Conservation (phyloP, 2,888 invertebrate genomes). For the Dendrolimus pini region DNA sequence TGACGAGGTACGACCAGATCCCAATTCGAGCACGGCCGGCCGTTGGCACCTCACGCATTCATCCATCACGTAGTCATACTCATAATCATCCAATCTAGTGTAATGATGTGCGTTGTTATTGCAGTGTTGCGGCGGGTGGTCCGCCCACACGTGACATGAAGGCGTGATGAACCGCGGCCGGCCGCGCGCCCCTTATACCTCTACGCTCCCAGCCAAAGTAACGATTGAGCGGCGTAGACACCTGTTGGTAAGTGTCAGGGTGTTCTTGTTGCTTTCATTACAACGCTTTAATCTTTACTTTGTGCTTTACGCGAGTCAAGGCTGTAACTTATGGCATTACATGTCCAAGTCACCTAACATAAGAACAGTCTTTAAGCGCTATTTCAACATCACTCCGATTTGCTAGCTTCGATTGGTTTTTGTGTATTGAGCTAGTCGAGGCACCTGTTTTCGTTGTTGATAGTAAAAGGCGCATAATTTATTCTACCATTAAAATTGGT, state of each 20-base stretch:
- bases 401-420: conserved; percentile 23
- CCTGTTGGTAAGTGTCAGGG: conserved; percentile 76
- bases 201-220: conserved; percentile 67
- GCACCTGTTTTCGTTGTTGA: conserved; percentile 10
- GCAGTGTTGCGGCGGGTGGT: conserved; percentile 64
- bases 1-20: conserved; percentile 81
- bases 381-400: not conserved
- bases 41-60: conserved; percentile 67
- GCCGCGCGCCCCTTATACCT: conserved; percentile 48
- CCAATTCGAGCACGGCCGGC: conserved; percentile 39
- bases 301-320: conserved; percentile 64
- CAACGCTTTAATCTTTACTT: conserved; percentile 74
- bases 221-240: conserved; percentile 72
- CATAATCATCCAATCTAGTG: conserved; percentile 52
- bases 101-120: conserved; percentile 72
- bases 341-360: too few species aligned
- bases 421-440: conserved; percentile 19
- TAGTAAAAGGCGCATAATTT: not conserved
- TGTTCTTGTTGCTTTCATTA: conserved; percentile 71
- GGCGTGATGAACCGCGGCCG: conserved; percentile 72
- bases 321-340: conserved; percentile 29
- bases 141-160: conserved; percentile 62
- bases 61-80: conserved; percentile 64
- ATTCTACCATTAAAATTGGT: not conserved
- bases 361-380: too few species aligned